Percentiles rank a stretch among this genome's conserved stretches.
phyloP scores from a whole-genome alignment of 2,113 vertebrate species.

The Actenoides lindsayi region DNA sequence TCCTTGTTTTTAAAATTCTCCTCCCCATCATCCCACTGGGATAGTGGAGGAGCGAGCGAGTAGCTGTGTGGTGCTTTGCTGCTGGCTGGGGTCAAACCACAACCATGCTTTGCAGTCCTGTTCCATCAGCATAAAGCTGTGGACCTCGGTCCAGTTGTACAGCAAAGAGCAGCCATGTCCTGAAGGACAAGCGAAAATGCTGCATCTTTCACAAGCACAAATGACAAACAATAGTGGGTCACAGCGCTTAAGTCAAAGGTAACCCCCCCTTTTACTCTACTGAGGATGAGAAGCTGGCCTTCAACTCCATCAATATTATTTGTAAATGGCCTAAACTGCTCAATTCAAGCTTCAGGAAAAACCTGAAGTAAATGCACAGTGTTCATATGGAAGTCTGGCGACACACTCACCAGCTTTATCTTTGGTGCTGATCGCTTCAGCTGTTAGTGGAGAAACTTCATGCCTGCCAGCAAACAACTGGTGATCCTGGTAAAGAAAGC shows the following conservation, averaged over 20 bases:
- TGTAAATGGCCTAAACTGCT: neutral
- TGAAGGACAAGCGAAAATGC: neutral
- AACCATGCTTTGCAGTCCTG: neutral
- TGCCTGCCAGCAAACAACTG: constrained; percentile 70
- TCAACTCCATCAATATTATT: neutral
- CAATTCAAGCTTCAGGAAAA: neutral
- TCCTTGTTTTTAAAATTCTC: neutral
- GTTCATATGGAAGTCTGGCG: neutral
- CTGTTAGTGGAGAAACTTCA: constrained; percentile 64
- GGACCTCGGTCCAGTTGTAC: neutral
- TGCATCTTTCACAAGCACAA: neutral
- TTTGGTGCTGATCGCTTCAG: constrained; percentile 60
- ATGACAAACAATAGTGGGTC: neutral
- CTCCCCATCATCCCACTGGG: too few species aligned
- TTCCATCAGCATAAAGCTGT: neutral
- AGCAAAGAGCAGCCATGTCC: neutral
- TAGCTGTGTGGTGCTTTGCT: neutral
- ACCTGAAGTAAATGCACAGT: too few species aligned
- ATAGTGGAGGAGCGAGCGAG: neutral
- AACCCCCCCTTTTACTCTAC: neutral
- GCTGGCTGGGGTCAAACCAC: neutral
- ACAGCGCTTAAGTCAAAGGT: neutral
- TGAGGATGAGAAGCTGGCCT: neutral
- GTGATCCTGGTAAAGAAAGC: constrained; percentile 72
- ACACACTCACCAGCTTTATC: constrained; percentile 73